A percentile compares a stretch with the other conserved stretches of the same genome.
Evolutionary conservation across 2,888 invertebrate species (phyloP).

Genomic region (Amphimallon solstitiale): DNA sequence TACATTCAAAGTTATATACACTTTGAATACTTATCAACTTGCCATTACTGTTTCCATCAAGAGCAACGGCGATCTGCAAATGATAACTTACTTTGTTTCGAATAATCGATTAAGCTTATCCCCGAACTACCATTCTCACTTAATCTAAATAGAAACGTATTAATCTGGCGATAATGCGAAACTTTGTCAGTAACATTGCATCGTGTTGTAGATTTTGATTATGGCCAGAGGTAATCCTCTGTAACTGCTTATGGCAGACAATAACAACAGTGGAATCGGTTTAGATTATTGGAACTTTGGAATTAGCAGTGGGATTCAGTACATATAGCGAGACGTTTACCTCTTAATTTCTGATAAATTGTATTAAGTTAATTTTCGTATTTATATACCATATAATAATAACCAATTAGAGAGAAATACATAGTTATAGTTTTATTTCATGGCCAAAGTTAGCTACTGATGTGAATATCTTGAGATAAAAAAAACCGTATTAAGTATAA

Average conservation of each 20-base stretch:
- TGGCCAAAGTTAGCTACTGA: no score
- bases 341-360: conserved; percentile 9
- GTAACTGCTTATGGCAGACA: conserved; percentile 31
- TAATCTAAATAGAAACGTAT: conserved; percentile 32
- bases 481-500: no score
- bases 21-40: no score
- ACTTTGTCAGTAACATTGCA: conserved; percentile 32
- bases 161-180: conserved; percentile 23
- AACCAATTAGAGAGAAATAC: no score
- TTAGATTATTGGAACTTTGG: conserved; percentile 18
- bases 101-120: conserved; percentile 7
- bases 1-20: no score
- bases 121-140: conserved; percentile 27
- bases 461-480: no score
- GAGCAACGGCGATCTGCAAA: conserved; percentile 11
- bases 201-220: conserved; percentile 30
- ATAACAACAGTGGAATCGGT: not conserved
- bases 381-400: no score
- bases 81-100: conserved; percentile 8
- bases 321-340: not conserved
- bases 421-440: no score
- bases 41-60: no score
- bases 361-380: no score
- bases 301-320: conserved; percentile 2
- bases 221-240: conserved; percentile 25